These are phyloP conservation scores for Bugulina stolonifera DNA, from an alignment of 2,888 invertebrate species.

Conservation along the genomic window DNA sequence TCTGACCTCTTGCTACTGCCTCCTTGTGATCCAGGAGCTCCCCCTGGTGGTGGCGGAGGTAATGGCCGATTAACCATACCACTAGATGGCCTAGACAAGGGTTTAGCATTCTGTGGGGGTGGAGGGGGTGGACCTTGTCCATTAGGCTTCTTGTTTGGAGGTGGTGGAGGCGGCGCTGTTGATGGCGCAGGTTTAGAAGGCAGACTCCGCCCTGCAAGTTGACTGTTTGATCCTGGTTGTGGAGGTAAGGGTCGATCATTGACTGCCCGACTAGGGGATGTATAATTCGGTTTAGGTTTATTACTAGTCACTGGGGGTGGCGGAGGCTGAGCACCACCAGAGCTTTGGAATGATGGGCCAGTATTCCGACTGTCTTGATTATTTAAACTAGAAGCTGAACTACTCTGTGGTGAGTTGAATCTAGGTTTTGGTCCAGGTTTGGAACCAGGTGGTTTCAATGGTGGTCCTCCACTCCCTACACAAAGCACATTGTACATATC, in stretches of 20 bases:
- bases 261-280: background rate
- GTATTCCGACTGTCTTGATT: background rate
- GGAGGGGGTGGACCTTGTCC: conserved; percentile 33
- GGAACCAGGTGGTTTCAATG: conserved; percentile 1
- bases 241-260: background rate
- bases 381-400: no score
- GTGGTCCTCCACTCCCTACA: conserved; percentile 18
- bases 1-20: conserved; percentile 53
- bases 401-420: background rate
- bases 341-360: conserved; percentile 44
- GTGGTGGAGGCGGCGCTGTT: conserved; percentile 33
- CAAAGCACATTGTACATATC: background rate
- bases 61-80: conserved; percentile 30
- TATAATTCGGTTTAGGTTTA: conserved; percentile 5
- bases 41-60: conserved; percentile 51
- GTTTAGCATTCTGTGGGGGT: conserved; percentile 30
- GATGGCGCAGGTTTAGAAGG: conserved; percentile 30
- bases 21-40: conserved; percentile 19
- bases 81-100: conserved; percentile 28
- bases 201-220: background rate
- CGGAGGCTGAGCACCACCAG: conserved; percentile 58
- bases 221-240: background rate
- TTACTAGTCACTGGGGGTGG: conserved; percentile 60
- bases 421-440: background rate
- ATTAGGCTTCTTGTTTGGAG: conserved; percentile 32